Percentiles rank a stretch among this genome's conserved stretches.
Evolutionary conservation across 2,888 invertebrate species (phyloP).

Genomic region (Leptopilina myrica): DNA sequence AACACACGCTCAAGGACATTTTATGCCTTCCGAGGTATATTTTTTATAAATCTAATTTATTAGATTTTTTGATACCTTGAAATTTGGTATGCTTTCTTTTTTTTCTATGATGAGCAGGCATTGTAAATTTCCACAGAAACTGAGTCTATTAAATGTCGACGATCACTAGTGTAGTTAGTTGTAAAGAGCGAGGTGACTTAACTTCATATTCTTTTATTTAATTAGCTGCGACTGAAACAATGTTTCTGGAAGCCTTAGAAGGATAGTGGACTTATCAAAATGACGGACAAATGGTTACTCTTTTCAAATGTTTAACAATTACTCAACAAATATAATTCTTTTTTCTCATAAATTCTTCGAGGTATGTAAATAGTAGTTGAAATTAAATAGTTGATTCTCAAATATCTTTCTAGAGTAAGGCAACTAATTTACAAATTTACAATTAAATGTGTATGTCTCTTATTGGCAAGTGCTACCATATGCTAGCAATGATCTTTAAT

Average conservation of each 20-base stretch:
- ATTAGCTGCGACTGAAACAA: slow-evolving; percentile 14
- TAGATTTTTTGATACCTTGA: slow-evolving; percentile 60
- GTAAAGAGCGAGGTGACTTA: neutral
- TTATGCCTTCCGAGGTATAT: neutral
- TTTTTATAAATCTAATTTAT: slow-evolving; percentile 12
- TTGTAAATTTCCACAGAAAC: slow-evolving; percentile 46
- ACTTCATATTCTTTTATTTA: slow-evolving; percentile 30
- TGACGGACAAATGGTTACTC: neutral
- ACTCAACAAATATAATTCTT: no score
- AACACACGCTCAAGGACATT: no score
- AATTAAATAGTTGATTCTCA: no score
- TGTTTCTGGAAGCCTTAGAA: slow-evolving; percentile 24
- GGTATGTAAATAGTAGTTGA: no score
- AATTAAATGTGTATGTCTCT: no score
- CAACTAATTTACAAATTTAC: no score
- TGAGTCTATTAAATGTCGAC: neutral
- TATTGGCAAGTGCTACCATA: no score
- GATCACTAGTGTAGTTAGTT: neutral
- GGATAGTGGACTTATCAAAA: neutral
- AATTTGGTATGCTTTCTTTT: slow-evolving; percentile 63
- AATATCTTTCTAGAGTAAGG: no score
- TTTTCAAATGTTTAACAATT: no score
- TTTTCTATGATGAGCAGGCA: slow-evolving; percentile 67
- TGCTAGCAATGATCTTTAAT: no score
- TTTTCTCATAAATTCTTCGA: no score